These are phyloP conservation scores for Cardiocondyla obscurior DNA, from an alignment of 1,140 invertebrate species.

Conservation along the genomic window DNA sequence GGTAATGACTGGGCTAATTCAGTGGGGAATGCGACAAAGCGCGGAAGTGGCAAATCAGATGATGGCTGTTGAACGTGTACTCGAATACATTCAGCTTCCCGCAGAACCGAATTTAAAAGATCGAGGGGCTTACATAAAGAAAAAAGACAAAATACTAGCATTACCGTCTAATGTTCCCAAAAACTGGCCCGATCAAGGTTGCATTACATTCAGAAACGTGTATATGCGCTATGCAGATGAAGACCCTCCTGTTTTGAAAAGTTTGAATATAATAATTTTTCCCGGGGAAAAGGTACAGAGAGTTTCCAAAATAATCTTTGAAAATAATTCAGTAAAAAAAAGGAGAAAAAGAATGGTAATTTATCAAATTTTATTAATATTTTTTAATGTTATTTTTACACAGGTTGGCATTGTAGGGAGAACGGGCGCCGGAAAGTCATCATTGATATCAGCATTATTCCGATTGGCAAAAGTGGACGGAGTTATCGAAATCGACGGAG, in stretches of 20 bases:
- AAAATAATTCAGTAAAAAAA: background rate
- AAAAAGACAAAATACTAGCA: slow-evolving; percentile 76
- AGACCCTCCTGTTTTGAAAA: slow-evolving; percentile 85
- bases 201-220: slow-evolving; percentile 85
- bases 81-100: slow-evolving; percentile 89
- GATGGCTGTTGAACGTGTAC: slow-evolving; percentile 91
- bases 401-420: slow-evolving; percentile 93
- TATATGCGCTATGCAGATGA: slow-evolving; percentile 84
- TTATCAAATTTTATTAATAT: slow-evolving; percentile 22
- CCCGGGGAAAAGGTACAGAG: slow-evolving; percentile 81
- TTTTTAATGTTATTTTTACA: background rate
- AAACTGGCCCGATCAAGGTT: slow-evolving; percentile 90
- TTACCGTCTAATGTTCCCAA: slow-evolving; percentile 79
- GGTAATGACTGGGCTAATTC: slow-evolving; percentile 86
- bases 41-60: slow-evolving; percentile 92
- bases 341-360: background rate
- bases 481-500: slow-evolving; percentile 87
- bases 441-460: slow-evolving; percentile 92
- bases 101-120: slow-evolving; percentile 85
- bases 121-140: slow-evolving; percentile 77
- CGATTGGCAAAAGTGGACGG: slow-evolving; percentile 87
- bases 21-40: slow-evolving; percentile 90
- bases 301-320: background rate
- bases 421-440: slow-evolving; percentile 96
- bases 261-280: slow-evolving; percentile 84